A percentile compares a stretch with the other conserved stretches of the same genome.
Conservation (phyloP, 2,888 invertebrate genomes). For the Cantharis rustica region DNA sequence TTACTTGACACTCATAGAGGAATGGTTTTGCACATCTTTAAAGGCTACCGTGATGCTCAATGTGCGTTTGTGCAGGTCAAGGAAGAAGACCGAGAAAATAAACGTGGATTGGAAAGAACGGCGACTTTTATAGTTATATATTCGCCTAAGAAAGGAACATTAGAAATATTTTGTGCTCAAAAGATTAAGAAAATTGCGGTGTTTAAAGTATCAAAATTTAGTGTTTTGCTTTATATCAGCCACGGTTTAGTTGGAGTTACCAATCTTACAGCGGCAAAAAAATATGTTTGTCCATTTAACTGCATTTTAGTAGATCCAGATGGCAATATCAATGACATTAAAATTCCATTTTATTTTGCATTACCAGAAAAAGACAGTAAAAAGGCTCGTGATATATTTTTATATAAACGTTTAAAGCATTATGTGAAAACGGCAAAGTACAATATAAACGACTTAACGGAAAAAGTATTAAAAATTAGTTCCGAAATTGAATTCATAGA, state of each 20-base stretch:
- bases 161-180: slow-evolving; percentile 93
- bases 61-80: slow-evolving; percentile 89
- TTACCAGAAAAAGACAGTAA: slow-evolving; percentile 86
- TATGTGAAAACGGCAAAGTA: slow-evolving; percentile 64
- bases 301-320: slow-evolving; percentile 84
- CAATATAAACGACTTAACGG: slow-evolving; percentile 58
- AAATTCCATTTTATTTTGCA: slow-evolving; percentile 90
- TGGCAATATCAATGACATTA: slow-evolving; percentile 80
- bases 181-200: slow-evolving; percentile 89
- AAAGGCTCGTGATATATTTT: slow-evolving; percentile 84
- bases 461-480: slow-evolving; percentile 63
- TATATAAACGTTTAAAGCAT: slow-evolving; percentile 76
- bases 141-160: slow-evolving; percentile 86
- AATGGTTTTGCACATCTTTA: slow-evolving; percentile 84
- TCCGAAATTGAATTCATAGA: slow-evolving; percentile 72
- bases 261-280: slow-evolving; percentile 58
- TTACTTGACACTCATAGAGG: slow-evolving; percentile 83
- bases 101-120: slow-evolving; percentile 54
- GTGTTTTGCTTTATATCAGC: slow-evolving; percentile 77
- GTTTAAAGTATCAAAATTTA: slow-evolving; percentile 86
- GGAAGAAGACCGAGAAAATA: slow-evolving; percentile 61
- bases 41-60: slow-evolving; percentile 95
- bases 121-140: slow-evolving; percentile 90
- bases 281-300: slow-evolving; percentile 65
- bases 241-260: slow-evolving; percentile 80